Evolutionary conservation across 2,888 invertebrate species (phyloP), one percentile per base, ranked within the genome.

Genomic region (Pandemis heparana): DNA sequence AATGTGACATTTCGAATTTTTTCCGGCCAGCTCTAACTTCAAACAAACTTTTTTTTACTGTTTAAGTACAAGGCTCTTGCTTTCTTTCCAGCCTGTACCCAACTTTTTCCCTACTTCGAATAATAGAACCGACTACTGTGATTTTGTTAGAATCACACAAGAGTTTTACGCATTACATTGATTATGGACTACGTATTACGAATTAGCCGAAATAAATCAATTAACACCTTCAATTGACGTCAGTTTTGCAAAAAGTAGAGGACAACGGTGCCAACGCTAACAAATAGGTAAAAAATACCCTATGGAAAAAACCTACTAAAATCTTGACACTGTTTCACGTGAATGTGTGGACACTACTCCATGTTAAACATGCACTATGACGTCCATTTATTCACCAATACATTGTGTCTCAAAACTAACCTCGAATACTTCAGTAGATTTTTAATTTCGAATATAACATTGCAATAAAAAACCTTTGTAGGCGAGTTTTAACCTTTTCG

Each of bases 161-260:
- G 39, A 32, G 56, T 10, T 23, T 56, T n/a, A 18, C 16, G 16
- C 5, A 53, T 53, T 18, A n/a, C 18, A 38, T 59, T 38, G 5
- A 32, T 59, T 38, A 59, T 14, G 12, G n/a, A 60, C 38, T n/a
- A 3, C 60, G 38, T 60, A n/a, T 38, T 18, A 39, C 60, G 60
- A 60, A 60, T 60, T 60, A 60, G 60, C 39, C 5, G 39, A 60
- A 60, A 60, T 60, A 38, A 60, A 60, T 32, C 60, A 60, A 60
- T 60, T 60, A 60, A 6, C 60, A 60, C 60, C 39, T 60, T 39
- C 60, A 8, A 60, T 60, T 60, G 60, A 60, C 60, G 60, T 60
- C 60, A 60, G 39, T 60, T 60, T 38, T 38, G 8, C 38, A 60
- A 39, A 39, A 60, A 60, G 10, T 56, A 56, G 56, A 56, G 56